phyloP scores from a whole-genome alignment of 2,797 vertebrate species.

The Orestias chungarensis region DNA sequence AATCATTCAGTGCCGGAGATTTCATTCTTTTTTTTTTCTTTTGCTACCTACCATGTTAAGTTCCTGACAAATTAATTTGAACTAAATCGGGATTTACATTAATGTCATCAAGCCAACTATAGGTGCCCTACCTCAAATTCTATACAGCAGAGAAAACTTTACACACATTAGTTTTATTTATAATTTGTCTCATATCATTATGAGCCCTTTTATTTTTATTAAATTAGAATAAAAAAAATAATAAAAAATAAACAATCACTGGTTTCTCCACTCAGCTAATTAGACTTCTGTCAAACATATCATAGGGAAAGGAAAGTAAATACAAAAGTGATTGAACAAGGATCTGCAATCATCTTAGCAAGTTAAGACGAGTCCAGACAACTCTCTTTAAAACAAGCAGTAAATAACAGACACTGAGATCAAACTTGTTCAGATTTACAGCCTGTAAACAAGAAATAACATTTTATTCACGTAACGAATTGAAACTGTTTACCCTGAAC shows the following conservation, averaged over 20 bases:
- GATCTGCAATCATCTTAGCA: constrained; percentile 46
- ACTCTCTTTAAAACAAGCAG: neutral
- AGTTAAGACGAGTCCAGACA: constrained; percentile 16
- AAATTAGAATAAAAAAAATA: neutral
- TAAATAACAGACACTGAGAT: neutral
- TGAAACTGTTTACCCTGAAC: neutral
- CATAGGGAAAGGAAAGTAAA: constrained; percentile 3
- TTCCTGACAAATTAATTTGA: neutral
- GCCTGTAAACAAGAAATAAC: neutral
- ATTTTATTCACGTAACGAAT: neutral
- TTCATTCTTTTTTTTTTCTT: too few species aligned
- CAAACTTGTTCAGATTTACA: neutral
- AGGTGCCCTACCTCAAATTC: neutral
- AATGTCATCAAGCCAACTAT: neutral
- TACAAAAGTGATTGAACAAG: constrained; percentile 22
- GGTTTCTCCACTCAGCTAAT: constrained; percentile 18
- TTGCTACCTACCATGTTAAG: too few species aligned
- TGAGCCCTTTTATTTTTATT: neutral
- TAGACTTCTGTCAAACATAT: constrained; percentile 24
- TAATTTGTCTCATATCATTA: neutral
- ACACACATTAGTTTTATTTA: neutral
- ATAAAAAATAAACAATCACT: constrained; percentile 1
- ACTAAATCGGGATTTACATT: too few species aligned
- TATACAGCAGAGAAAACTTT: neutral
- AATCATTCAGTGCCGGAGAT: too few species aligned